These are phyloP conservation scores for Perca flavescens DNA, from an alignment of 2,113 vertebrate genomes.

Conservation along the genomic window DNA sequence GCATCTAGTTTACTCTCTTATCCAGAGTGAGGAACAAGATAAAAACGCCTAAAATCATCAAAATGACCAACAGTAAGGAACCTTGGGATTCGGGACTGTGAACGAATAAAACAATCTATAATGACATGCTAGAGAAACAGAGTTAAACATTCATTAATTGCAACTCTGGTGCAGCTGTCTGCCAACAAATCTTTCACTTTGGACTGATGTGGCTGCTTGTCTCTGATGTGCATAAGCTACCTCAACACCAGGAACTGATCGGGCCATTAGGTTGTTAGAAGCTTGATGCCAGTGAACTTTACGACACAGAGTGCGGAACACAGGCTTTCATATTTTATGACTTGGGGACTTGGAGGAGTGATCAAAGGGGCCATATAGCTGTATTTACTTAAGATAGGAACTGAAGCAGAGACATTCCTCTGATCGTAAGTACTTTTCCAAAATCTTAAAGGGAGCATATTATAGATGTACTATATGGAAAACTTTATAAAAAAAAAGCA, in stretches of 20 bases:
- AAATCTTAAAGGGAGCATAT: slow-evolving; percentile 15
- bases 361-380: slow-evolving; percentile 69
- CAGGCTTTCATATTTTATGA: slow-evolving; percentile 63
- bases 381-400: slow-evolving; percentile 63
- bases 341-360: slow-evolving; percentile 45
- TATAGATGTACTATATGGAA: not conserved
- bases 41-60: not conserved
- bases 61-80: not conserved
- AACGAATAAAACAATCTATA: not conserved
- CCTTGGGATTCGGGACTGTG: not conserved
- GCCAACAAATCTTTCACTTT: slow-evolving; percentile 18
- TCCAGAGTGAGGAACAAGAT: not conserved
- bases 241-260: slow-evolving; percentile 47
- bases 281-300: slow-evolving; percentile 51
- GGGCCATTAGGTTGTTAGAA: slow-evolving; percentile 43
- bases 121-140: not conserved
- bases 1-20: not conserved
- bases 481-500: not conserved
- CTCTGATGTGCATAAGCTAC: slow-evolving; percentile 37
- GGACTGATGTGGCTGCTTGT: slow-evolving; percentile 37
- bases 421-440: slow-evolving; percentile 1
- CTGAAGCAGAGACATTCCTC: slow-evolving; percentile 38
- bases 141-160: not conserved
- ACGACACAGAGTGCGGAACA: slow-evolving; percentile 46
- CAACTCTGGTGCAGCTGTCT: slow-evolving; percentile 34